Base-by-base conservation (phyloP, 2,888 invertebrate genomes). In the Apamea monoglypha region DNA sequence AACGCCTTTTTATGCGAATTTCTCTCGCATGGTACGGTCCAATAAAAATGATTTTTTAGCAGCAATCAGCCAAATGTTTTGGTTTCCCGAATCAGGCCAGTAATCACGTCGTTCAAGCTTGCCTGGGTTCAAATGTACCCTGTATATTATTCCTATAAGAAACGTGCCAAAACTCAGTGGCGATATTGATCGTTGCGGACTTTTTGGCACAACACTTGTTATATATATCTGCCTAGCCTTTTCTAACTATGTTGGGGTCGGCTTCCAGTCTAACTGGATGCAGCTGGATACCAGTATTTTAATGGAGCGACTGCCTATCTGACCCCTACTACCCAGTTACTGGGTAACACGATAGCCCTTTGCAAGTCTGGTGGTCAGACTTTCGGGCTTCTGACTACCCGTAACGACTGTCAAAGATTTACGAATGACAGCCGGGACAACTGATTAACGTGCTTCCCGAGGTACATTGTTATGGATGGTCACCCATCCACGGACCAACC, bases 151-250 rank as follows among this genome's bases (percentile, higher is more conserved):
- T 85, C 72, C 72, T 63, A 40, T 70, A 87, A 85, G 87, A 73
- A 87, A 83, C 87, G 84, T 85, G 87, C 85, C 85, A 85, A 86
- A 77, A 77, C 36, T 73, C 80, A n/a, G 63, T 76, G 67, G 63
- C 70, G n/a, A 85, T 85, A 85, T 85, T 83, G 85, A 85, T 83
- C 84, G 85, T 83, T 67, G 84, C 76, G 84, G 80, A 83, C 74
- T 80, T 85, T 82, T 83, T 87, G 80, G 87, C 84, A 86, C 84
- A 83, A 76, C 32, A 83, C 83, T 71, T 56, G 56, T 71, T 71
- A n/a, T 36, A 29, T 12, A 44, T 40, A n/a, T 18, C 3, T 12
- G 8, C 14, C 14, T 47, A 29, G 14, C 32, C 53, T 32, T 69
- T 70, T 53, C 25, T 16, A 25, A 32, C 25, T 10, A 16, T 18